Evolutionary conservation across 2,888 invertebrate species (phyloP), one percentile per base, ranked within the genome.

Genomic region (Marronus borbonicus): DNA sequence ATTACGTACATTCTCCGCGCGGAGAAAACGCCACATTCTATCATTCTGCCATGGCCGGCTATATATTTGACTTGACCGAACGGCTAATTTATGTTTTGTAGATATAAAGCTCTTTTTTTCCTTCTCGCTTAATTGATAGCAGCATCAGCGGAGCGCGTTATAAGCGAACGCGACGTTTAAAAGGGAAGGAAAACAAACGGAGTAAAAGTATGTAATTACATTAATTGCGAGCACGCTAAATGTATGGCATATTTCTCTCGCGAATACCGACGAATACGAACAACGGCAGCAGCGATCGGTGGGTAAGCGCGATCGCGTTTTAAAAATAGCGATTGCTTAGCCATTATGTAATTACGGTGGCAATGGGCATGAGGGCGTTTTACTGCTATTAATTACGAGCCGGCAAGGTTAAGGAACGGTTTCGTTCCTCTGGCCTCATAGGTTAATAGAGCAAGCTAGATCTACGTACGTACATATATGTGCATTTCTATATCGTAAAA

Each of bases 331-430:
- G 66, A 66, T 76, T 76, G 76, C 68, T 60, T 39, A 58, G 68
- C n/a, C 76, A 68, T 76, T 76, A 76, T 76, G 55, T 76, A 76
- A 76, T 76, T 76, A 68, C 44, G 68, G 68, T 68, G 68, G 76
- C 76, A 76, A 58, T 55, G 76, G 66, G 24, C 14, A 66, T 60
- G 72, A 62, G 72, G 72, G 72, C 72, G 72, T 62, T 60, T 60
- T 60, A 74, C 39, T 44, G 60, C 58, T 68, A 76, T 76, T 68
- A 76, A 76, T 76, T 76, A 68, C 68, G 58, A 49, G 52, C 64
- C 7, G 66, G 60, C 72, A 74, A 76, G 76, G 76, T 68, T 68
- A 76, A 68, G 68, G 55, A 76, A 76, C 66, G 68, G 55, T 68
- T 60, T 39, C 68, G 24, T 68, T 60, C 75, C 49, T 60, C 17